phyloP scores from a whole-genome alignment of 2,113 vertebrate species.

The Corynorhinus townsendii region DNA sequence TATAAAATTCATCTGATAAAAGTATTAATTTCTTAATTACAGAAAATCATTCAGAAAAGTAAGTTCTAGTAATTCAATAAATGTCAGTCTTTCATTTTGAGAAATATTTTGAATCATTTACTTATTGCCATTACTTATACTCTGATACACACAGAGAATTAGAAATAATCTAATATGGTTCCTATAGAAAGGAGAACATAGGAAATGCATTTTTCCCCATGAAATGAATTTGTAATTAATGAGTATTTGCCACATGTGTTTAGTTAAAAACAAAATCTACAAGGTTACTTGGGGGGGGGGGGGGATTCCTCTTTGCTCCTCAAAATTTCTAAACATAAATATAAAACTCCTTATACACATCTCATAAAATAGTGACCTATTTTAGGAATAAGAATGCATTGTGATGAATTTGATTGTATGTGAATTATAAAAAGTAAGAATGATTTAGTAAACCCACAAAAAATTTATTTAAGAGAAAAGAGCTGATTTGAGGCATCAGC shows the following conservation, averaged over 20 bases:
- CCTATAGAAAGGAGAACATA: not conserved
- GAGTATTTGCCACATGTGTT: not conserved
- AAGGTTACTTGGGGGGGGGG: not conserved
- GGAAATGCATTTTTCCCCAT: not conserved
- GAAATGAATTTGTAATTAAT: not conserved
- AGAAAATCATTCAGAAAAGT: slow-evolving; percentile 45
- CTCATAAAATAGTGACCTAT: not conserved
- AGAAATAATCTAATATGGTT: not conserved
- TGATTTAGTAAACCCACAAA: not conserved
- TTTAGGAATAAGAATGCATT: not conserved
- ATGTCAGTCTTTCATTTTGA: not conserved
- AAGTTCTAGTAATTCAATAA: not conserved
- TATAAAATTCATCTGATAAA: slow-evolving; percentile 23
- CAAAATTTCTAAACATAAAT: slow-evolving; percentile 33
- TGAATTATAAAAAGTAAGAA: slow-evolving; percentile 33
- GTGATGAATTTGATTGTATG: not conserved
- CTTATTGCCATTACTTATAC: not conserved
- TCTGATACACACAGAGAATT: not conserved
- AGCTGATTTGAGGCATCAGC: not conserved
- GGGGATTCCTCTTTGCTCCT: not conserved
- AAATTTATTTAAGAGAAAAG: not conserved
- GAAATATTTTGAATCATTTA: not conserved
- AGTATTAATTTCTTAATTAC: not conserved
- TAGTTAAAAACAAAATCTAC: slow-evolving; percentile 5
- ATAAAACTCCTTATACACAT: not conserved